Evolutionary conservation across 2,888 invertebrate species (phyloP).

Genomic region (Drosophila leonis): DNA sequence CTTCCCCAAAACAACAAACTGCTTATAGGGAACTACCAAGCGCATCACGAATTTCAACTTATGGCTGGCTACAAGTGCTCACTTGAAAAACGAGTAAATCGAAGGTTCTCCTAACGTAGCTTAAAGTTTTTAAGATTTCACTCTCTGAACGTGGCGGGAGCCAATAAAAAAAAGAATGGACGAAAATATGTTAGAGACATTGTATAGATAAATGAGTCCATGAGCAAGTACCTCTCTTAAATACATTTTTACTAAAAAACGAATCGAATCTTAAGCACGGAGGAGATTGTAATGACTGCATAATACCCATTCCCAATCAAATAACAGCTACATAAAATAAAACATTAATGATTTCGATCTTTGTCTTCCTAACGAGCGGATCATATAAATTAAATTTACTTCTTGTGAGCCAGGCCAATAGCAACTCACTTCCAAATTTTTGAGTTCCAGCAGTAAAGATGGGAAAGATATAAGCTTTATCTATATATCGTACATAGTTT

Average conservation of each 20-base stretch:
- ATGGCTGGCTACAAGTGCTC: conserved; percentile 24
- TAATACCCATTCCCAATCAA: too few species aligned
- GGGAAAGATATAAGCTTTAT: too few species aligned
- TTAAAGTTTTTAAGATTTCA: conserved; percentile 8
- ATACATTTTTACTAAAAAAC: too few species aligned
- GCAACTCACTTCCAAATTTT: too few species aligned
- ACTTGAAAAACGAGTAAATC: conserved; percentile 45
- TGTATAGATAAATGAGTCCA: neutral
- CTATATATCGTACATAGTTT: too few species aligned
- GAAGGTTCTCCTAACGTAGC: conserved; percentile 21
- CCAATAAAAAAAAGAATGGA: conserved; percentile 10
- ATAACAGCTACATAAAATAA: too few species aligned
- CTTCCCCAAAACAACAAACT: conserved; percentile 2
- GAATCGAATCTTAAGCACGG: too few species aligned
- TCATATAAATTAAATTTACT: neutral
- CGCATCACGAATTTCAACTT: conserved; percentile 52
- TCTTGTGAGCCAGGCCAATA: too few species aligned
- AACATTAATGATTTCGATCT: too few species aligned
- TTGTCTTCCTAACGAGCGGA: neutral
- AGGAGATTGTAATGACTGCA: too few species aligned
- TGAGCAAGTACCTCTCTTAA: too few species aligned
- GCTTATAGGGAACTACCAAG: conserved; percentile 17
- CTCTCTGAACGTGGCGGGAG: neutral
- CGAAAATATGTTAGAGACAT: conserved; percentile 4
- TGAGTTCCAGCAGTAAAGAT: too few species aligned